Conservation (phyloP, 2,888 invertebrate genomes). For the Orthosia gracilis region DNA sequence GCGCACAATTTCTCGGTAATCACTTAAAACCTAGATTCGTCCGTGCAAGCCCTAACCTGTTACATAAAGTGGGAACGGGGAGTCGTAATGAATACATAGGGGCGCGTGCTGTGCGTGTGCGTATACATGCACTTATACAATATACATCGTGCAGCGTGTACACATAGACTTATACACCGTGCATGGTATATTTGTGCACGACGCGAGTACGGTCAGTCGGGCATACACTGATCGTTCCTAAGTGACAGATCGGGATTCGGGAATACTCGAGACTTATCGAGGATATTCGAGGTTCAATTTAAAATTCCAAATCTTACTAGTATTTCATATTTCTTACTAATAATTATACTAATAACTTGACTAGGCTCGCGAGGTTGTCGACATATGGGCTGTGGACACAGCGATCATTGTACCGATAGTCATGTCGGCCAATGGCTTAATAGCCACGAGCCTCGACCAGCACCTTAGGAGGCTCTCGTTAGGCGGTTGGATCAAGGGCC, state of each 20-base stretch:
- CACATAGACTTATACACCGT: slow-evolving; percentile 52
- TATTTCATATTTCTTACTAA: too few relatives aligned
- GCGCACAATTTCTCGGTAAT: slow-evolving; percentile 37
- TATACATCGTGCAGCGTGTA: slow-evolving; percentile 55
- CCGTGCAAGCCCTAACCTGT: slow-evolving; percentile 75
- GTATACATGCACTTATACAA: slow-evolving; percentile 51
- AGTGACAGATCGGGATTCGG: slow-evolving; percentile 83
- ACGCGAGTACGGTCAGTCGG: slow-evolving; percentile 79
- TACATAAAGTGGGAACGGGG: slow-evolving; percentile 77
- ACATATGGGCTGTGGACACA: too few relatives aligned
- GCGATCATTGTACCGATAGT: too few relatives aligned
- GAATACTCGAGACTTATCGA: slow-evolving; percentile 56
- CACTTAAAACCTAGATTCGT: slow-evolving; percentile 49
- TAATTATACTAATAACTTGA: too few relatives aligned
- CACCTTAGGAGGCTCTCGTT: too few relatives aligned
- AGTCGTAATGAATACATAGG: slow-evolving; percentile 76
- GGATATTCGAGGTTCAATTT: slow-evolving; percentile 1
- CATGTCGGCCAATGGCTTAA: too few relatives aligned
- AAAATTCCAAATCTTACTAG: not conserved
- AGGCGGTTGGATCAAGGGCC: too few relatives aligned
- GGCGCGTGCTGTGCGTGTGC: slow-evolving; percentile 74
- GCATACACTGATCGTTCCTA: slow-evolving; percentile 72
- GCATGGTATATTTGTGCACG: slow-evolving; percentile 64
- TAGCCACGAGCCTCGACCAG: too few relatives aligned
- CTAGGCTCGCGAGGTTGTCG: too few relatives aligned